phyloP scores from a whole-genome alignment of 2,797 vertebrate species.

The Triplophysa bombifrons region DNA sequence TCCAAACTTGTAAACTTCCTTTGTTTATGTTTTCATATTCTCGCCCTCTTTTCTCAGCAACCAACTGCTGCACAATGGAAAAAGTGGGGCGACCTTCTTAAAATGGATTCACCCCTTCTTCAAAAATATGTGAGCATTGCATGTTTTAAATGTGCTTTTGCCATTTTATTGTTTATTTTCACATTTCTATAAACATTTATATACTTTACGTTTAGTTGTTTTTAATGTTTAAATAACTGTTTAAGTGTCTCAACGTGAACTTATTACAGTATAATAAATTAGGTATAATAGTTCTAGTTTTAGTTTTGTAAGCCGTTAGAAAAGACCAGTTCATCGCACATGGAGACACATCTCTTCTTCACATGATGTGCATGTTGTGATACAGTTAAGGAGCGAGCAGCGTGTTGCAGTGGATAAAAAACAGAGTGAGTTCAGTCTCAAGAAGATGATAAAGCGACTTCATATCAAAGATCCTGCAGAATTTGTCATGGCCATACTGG shows the following conservation, averaged over 20 bases:
- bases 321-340: not conserved
- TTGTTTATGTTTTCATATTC: not conserved
- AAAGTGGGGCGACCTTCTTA: conserved; percentile 64
- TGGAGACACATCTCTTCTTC: not conserved
- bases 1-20: no score
- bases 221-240: no score
- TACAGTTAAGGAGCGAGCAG: conserved; percentile 50
- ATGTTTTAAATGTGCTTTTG: no score
- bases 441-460: conserved; percentile 83
- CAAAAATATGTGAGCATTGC: conserved; percentile 66
- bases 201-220: no score
- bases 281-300: no score
- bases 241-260: no score
- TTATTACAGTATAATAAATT: no score
- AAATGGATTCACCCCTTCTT: conserved; percentile 53
- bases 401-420: conserved; percentile 72
- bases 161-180: no score
- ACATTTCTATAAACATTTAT: no score
- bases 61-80: conserved; percentile 50
- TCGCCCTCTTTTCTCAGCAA: conserved; percentile 57
- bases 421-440: conserved; percentile 79
- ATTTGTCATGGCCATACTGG: conserved; percentile 83
- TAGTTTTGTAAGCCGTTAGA: not conserved
- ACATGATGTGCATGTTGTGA: conserved; percentile 12
- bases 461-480: conserved; percentile 86